These are phyloP conservation scores for Cantharis lateralis DNA, from an alignment of 2,888 invertebrate species.

Conservation along the genomic window DNA sequence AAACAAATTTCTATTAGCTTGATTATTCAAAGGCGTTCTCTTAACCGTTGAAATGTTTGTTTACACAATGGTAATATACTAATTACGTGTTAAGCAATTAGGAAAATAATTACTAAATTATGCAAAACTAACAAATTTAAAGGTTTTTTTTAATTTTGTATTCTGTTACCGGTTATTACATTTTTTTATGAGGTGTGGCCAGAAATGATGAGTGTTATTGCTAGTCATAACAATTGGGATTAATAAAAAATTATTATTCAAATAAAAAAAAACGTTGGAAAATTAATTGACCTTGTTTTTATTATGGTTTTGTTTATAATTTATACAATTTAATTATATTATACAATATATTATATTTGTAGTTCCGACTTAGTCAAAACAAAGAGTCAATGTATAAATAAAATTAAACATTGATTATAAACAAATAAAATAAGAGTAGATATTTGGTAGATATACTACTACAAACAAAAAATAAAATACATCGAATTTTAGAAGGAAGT, in stretches of 20 bases:
- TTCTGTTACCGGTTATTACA: background rate
- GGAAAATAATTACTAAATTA: background rate
- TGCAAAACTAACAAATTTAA: background rate
- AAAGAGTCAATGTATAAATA: no score
- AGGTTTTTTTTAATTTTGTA: background rate
- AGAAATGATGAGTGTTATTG: background rate
- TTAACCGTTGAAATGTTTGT: background rate
- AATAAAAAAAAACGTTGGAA: background rate
- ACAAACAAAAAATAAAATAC: no score
- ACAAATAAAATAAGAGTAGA: no score
- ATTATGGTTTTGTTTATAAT: no score
- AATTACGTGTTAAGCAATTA: background rate
- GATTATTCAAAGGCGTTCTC: background rate
- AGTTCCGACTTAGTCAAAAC: no score
- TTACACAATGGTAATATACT: background rate
- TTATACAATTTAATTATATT: no score
- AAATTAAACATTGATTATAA: no score
- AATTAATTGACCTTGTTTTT: no score
- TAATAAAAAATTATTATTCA: background rate
- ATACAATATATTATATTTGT: no score
- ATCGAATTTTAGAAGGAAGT: background rate
- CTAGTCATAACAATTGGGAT: background rate
- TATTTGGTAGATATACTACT: no score
- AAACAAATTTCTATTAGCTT: background rate
- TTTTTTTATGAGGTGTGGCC: background rate